Percentiles rank a stretch among this genome's conserved stretches.
These are phyloP conservation scores for Acarapis woodi DNA, from an alignment of 1,140 invertebrate genomes.

Conservation along the genomic window DNA sequence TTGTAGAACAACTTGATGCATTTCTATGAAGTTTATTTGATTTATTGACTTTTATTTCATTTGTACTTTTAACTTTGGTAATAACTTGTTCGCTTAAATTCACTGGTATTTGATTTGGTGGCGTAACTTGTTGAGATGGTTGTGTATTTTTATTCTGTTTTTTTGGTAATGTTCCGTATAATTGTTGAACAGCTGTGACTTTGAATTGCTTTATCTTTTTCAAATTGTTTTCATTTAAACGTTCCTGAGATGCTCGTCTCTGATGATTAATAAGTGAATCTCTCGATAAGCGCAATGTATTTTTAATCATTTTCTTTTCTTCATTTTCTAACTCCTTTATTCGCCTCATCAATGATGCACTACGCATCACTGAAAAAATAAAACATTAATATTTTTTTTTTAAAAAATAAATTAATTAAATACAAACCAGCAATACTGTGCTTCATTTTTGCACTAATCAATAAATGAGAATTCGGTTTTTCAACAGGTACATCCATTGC, in stretches of 20 bases:
- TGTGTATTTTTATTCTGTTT: constrained; percentile 20
- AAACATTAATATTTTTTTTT: no score
- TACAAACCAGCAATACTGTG: no score
- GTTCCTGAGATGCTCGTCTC: no score
- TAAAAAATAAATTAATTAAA: no score
- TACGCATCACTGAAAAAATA: constrained; percentile 72
- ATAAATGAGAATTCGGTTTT: constrained; percentile 50
- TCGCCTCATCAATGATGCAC: constrained; percentile 46
- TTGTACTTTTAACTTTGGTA: no score
- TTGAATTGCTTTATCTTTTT: neutral
- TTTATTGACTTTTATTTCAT: neutral
- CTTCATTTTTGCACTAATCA: constrained; percentile 63
- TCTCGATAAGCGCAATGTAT: constrained; percentile 6
- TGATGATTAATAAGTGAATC: no score
- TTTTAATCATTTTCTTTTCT: constrained; percentile 11
- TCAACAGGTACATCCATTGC: constrained; percentile 78
- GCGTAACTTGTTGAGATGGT: neutral
- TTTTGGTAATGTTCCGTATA: constrained; percentile 66
- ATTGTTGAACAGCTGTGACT: no score
- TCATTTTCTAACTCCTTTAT: constrained; percentile 19
- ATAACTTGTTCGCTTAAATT: neutral
- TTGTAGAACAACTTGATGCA: constrained; percentile 5
- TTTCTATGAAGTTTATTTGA: constrained; percentile 12
- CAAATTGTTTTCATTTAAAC: no score
- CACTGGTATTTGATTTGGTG: neutral